Evolutionary conservation across 2,888 invertebrate species (phyloP), one percentile per base, ranked within the genome.

Genomic region (Diarsia brunnea): DNA sequence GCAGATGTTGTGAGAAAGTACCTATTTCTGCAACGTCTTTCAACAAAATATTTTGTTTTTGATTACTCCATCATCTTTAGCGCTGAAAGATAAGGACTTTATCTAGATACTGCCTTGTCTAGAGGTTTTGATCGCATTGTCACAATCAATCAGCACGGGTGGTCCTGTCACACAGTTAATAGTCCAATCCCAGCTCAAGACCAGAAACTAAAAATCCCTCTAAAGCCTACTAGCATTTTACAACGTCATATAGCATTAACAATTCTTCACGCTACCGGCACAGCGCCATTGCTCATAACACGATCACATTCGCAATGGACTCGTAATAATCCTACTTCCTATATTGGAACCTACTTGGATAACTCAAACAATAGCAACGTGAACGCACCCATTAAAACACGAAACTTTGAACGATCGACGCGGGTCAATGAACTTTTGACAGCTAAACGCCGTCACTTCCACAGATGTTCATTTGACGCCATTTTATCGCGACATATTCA

Each of bases 301-400:
- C 86, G 88, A 85, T 87, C 82, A 81, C 89, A 88, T 89, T 89
- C 82, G 90, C 88, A 87, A 88, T 88, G 89, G 90, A 82, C 86
- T 84, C 87, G 86, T 86, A 85, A 89, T 89, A 90, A 89, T 87
- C 88, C 79, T 73, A 92, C 92, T 94, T 94, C 94, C 94, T 94
- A 91, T 94, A 91, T 90, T 91, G 90, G 80, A 87, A 88, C 91
- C 90, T 91, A 90, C 91, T 93, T 93, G 88, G 90, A 93, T 95
- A 93, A 91, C 94, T 93, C 92, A 94, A 95, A 95, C 95, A 95
- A 95, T 95, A 90, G 91, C 87, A 90, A 91, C 88, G 95, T 92
- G 93, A 95, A 95, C 89, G 95, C 91, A 92, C 95, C 93, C 95
- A 95, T 95, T 94, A 95, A 95, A 91, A 90, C 88, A 94, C 94